These are phyloP conservation scores for Gulo gulo DNA, from an alignment of 2,113 vertebrate genomes.

Conservation along the genomic window DNA sequence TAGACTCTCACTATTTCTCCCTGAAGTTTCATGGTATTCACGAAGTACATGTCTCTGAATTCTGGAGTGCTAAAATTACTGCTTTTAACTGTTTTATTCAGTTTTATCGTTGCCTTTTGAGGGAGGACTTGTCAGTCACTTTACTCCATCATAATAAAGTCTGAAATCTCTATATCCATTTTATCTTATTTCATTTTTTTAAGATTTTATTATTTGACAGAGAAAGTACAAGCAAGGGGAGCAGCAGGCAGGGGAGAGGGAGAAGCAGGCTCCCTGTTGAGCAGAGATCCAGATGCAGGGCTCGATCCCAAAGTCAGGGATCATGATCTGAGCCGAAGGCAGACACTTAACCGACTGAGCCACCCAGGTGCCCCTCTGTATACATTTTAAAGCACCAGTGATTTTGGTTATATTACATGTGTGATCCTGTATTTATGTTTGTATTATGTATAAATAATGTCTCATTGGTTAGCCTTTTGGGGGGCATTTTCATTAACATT, in stretches of 20 bases:
- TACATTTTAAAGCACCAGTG: background rate
- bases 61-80: background rate
- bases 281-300: too few species aligned
- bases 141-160: background rate
- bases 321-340: too few species aligned
- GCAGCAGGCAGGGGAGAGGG: too few species aligned
- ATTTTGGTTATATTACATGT: background rate
- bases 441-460: background rate
- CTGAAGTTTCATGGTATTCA: background rate
- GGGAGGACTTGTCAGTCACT: background rate
- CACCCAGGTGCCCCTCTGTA: background rate
- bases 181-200: too few species aligned
- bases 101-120: background rate
- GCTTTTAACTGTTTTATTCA: conserved; percentile 1
- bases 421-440: background rate
- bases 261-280: too few species aligned
- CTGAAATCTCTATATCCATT: background rate
- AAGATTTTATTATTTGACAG: too few species aligned
- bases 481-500: background rate
- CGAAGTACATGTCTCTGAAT: background rate
- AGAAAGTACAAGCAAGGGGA: too few species aligned
- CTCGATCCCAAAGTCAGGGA: too few species aligned
- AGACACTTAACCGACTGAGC: too few species aligned
- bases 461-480: background rate
- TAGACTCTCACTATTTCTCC: background rate